Conservation (phyloP, 2,113 vertebrate species). For the Globicephala melas region DNA sequence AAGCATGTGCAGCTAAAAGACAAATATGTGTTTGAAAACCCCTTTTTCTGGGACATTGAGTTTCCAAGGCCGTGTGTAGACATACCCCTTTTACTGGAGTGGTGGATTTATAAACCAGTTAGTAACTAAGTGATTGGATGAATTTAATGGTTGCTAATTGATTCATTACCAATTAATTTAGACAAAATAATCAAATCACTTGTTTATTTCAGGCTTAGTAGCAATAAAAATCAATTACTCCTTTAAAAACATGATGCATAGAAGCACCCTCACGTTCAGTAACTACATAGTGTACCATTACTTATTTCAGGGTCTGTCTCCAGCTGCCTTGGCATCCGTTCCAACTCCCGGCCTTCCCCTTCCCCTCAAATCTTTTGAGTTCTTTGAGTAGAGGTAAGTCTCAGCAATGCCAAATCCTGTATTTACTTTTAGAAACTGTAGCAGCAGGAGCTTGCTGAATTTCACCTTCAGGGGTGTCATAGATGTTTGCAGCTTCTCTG, state of each 20-base stretch:
- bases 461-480: conserved; percentile 57
- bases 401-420: conserved; percentile 38
- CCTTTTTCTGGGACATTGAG: neutral
- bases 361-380: conserved; percentile 1
- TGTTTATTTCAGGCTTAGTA: conserved; percentile 50
- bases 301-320: conserved; percentile 54
- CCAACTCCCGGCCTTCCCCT: conserved; percentile 38
- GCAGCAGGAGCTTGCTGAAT: conserved; percentile 48
- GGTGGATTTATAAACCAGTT: conserved; percentile 23
- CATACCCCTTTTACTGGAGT: neutral
- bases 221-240: conserved; percentile 64
- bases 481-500: conserved; percentile 53
- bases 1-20: neutral
- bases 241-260: conserved; percentile 49
- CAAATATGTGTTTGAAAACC: neutral
- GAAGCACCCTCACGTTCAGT: conserved; percentile 35
- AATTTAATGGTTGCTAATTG: conserved; percentile 35
- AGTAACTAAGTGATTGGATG: conserved; percentile 40
- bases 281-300: conserved; percentile 48
- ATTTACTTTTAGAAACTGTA: conserved; percentile 63
- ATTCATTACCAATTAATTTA: conserved; percentile 58
- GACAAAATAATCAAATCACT: conserved; percentile 48
- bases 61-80: neutral
- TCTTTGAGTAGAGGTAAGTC: conserved; percentile 36
- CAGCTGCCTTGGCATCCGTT: conserved; percentile 71